Conservation (phyloP, 2,113 vertebrate species). For the Bucco capensis region DNA sequence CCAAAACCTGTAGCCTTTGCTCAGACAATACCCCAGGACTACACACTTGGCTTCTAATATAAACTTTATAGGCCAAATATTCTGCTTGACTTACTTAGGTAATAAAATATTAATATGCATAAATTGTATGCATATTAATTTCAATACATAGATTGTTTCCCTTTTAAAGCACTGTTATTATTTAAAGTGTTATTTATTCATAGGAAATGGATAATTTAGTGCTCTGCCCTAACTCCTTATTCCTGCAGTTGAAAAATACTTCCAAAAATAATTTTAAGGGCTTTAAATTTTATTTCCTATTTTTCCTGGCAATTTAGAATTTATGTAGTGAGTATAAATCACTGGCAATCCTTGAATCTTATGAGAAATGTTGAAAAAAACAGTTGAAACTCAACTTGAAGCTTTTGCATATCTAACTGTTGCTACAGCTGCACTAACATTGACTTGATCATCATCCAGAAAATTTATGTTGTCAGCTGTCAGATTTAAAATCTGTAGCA, state of each 20-base stretch:
- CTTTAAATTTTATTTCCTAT: constrained; percentile 56
- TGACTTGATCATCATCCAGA: constrained; percentile 47
- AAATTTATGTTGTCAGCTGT: constrained; percentile 49
- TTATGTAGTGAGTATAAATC: constrained; percentile 20
- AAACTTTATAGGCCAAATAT: constrained; percentile 9
- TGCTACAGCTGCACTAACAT: constrained; percentile 62
- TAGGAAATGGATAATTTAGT: constrained; percentile 32
- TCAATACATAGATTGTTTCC: background rate
- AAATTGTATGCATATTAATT: background rate
- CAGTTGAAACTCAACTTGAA: constrained; percentile 27
- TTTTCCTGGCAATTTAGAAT: constrained; percentile 51
- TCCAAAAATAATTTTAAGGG: constrained; percentile 32
- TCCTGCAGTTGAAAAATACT: constrained; percentile 28
- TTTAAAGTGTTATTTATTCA: constrained; percentile 21
- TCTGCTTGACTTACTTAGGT: background rate
- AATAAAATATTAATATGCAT: constrained; percentile 19
- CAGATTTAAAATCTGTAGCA: constrained; percentile 24
- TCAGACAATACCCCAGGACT: background rate
- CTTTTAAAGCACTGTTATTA: background rate
- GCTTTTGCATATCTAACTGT: constrained; percentile 23
- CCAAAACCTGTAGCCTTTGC: background rate
- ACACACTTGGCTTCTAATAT: background rate
- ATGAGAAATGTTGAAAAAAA: constrained; percentile 37
- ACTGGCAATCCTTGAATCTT: constrained; percentile 6
- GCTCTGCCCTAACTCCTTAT: constrained; percentile 6